These are phyloP conservation scores for Turritopsis rubra DNA, from an alignment of 30 jellyfish, hydroid and myxozoan genomes.

Conservation along the genomic window DNA sequence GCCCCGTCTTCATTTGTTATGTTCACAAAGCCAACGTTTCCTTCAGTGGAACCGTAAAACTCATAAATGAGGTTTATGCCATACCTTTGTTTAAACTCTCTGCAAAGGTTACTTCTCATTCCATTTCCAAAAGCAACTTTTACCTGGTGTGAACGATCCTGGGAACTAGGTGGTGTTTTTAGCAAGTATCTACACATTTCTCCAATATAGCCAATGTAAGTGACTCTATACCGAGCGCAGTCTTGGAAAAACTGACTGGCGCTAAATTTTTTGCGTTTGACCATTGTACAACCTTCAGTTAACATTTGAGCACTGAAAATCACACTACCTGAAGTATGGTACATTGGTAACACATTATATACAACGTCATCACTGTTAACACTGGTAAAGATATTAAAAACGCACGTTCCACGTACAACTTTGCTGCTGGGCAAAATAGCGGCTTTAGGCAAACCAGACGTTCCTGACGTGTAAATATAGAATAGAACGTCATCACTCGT, in stretches of 20 bases:
- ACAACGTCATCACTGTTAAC: conserved; percentile 38
- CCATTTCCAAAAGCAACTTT: conserved; percentile 82
- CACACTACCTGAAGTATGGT: conserved; percentile 73
- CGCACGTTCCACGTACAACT: conserved; percentile 44
- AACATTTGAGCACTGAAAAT: conserved; percentile 52
- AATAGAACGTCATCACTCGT: conserved; percentile 14
- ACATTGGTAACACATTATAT: conserved; percentile 72
- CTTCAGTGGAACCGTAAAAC: conserved; percentile 90
- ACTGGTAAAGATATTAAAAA: conserved; percentile 26
- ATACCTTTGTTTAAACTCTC: conserved; percentile 56
- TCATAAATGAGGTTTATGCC: conserved; percentile 55
- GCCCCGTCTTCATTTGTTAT: conserved; percentile 52
- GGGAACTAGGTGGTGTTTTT: conserved; percentile 46
- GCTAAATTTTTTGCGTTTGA: conserved; percentile 64
- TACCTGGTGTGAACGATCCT: conserved; percentile 45
- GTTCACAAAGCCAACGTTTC: conserved; percentile 53
- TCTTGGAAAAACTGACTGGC: conserved; percentile 78
- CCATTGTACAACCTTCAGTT: conserved; percentile 56
- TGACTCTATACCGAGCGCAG: conserved; percentile 53
- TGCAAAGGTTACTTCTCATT: conserved; percentile 60
- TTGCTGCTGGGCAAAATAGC: conserved; percentile 41
- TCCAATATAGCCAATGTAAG: conserved; percentile 74
- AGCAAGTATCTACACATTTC: conserved; percentile 79
- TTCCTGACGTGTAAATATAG: conserved; percentile 82
- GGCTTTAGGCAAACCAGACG: conserved; percentile 90